Evolutionary conservation across 2,888 invertebrate species (phyloP), one percentile per base, ranked within the genome.

Genomic region (Drosophila macrospina): DNA sequence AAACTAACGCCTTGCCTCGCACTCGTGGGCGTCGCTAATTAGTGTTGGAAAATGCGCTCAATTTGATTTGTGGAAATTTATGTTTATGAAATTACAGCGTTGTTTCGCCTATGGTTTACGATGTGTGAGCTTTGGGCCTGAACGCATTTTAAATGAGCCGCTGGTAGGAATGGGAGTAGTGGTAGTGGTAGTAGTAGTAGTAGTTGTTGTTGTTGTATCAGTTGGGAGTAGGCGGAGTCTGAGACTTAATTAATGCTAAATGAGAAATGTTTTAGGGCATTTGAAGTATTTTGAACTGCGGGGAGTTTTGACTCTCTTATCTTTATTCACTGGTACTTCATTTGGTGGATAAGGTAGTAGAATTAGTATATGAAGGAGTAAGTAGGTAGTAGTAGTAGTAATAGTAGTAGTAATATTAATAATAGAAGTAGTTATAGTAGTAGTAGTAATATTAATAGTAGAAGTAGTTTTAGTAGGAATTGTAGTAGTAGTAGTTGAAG

Each of bases 31-130:
- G 89, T 88, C 77, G 86, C 86, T 89, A 89, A 89, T 85, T 89
- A 87, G 88, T 72, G 73, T 65, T 73, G 69, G 74, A 87, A 88
- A 87, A 87, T 88, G 89, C 62, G 86, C 83, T 85, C 80, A 73
- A 87, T 89, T 87, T 85, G 87, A 89, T 85, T 87, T 87, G 83
- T 79, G 74, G 68, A 84, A 85, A 85, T 85, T 85, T 87, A 89
- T 89, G 85, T 82, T 85, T 56, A 51, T 60, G 69, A 78, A 80
- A 69, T 83, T 76, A 45, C 70, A 55, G 39, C 47, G 51, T 62
- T 61, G 70, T 69, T 75, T 80, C 57, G 47, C 39, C 44, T 44
- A 59, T 87, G 65, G 85, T 83, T 83, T 83, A 83, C 74, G 83
- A 83, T 51, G 83, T 83, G 83, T 74, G 79, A 83, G 85, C 76